A percentile compares a stretch with the other conserved stretches of the same genome.
phyloP scores from a whole-genome alignment of 2,888 invertebrate genomes.

The Bruchidius siliquastri region DNA sequence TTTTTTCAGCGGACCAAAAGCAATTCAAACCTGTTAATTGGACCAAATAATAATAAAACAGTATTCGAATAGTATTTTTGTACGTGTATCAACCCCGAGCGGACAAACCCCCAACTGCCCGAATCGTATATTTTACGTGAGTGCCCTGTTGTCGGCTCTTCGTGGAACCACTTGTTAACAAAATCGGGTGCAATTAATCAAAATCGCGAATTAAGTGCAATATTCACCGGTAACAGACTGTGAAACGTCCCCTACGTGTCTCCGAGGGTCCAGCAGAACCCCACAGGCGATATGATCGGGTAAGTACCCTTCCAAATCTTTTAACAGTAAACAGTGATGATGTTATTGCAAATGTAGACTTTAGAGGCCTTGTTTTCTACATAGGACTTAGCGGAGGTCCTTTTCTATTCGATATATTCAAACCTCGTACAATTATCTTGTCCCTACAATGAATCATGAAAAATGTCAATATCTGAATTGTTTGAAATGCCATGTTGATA shows the following conservation, averaged over 20 bases:
- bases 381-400: neutral
- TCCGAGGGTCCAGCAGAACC: neutral
- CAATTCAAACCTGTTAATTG: conserved; percentile 37
- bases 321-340: conserved; percentile 1
- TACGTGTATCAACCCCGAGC: conserved; percentile 34
- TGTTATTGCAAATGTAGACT: neutral
- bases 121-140: conserved; percentile 34
- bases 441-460: neutral
- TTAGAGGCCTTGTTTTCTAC: neutral
- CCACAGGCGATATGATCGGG: conserved; percentile 33
- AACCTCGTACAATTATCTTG: neutral
- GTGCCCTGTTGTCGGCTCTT: conserved; percentile 43
- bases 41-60: conserved; percentile 43
- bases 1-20: conserved; percentile 48
- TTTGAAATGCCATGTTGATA: neutral
- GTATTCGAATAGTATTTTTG: conserved; percentile 45
- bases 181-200: conserved; percentile 36
- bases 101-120: conserved; percentile 39
- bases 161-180: conserved; percentile 49
- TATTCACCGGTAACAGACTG: conserved; percentile 5
- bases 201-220: conserved; percentile 8
- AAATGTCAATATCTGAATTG: neutral
- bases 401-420: neutral
- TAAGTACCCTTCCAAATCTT: conserved; percentile 23
- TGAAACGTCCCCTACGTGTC: neutral